Percentiles rank a stretch among this genome's conserved stretches.
phyloP scores from a whole-genome alignment of 1,140 invertebrate species.

The Semibalanus balanoides region DNA sequence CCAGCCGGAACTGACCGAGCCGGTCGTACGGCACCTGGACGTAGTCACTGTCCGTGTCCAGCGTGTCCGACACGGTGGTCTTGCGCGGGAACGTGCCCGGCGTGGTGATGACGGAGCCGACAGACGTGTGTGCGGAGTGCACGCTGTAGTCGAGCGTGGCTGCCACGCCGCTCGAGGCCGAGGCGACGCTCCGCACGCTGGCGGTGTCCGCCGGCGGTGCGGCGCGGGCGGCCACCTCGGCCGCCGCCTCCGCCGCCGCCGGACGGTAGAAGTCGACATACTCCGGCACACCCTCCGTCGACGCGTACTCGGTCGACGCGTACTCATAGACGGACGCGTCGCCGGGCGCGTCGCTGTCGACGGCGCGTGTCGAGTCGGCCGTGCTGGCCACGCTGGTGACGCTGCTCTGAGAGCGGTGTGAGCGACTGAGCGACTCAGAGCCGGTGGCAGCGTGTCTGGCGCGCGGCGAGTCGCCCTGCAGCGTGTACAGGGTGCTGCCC shows the following conservation, averaged over 20 bases:
- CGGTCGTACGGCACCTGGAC: conserved; percentile 31
- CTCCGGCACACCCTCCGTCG: no score
- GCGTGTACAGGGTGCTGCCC: neutral
- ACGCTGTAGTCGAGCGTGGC: conserved; percentile 1
- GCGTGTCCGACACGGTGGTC: conserved; percentile 61
- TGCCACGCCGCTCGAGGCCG: neutral
- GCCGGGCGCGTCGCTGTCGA: conserved; percentile 5
- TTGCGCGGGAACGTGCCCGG: conserved; percentile 41
- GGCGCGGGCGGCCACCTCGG: no score
- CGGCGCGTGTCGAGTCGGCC: neutral
- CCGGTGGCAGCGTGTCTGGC: neutral
- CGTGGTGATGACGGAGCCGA: conserved; percentile 6
- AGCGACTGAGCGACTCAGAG: neutral
- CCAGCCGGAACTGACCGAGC: conserved; percentile 8
- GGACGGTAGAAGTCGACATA: neutral
- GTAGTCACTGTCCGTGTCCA: conserved; percentile 77
- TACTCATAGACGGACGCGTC: neutral
- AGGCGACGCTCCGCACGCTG: neutral
- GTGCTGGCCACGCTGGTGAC: neutral
- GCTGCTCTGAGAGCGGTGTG: neutral
- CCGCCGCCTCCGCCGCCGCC: no score
- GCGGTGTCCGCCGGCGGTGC: neutral
- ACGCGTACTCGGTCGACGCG: neutral
- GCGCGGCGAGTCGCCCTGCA: neutral
- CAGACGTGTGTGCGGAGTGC: neutral